Base-by-base conservation (phyloP, 2,888 invertebrate species). In the Cryptus viduatorius region DNA sequence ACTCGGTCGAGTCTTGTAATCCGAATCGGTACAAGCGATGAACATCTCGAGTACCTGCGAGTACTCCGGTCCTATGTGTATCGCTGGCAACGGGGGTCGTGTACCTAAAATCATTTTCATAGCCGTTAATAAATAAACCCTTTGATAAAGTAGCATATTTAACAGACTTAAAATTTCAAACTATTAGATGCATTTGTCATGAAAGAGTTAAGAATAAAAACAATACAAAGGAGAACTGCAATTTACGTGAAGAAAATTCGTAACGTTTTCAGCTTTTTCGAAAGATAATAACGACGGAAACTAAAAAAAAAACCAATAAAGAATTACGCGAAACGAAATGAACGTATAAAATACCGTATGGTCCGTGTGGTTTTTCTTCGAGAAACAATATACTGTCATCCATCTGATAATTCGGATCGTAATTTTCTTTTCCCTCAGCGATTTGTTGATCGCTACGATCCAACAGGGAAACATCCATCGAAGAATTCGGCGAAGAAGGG, bases 1-100 rank as follows among this genome's bases (percentile, higher is more conserved):
- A 1, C 94, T 92, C 0, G 97, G 97, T 29, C 97, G 94, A 84
- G 94, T 93, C 24, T 94, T 93, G 4, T 95, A 95, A 86, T 94
- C 92, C 10, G 94, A 91, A 90, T 96, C 96, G 0, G 97, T 97
- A 91, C 97, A 97, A 86, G 95, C 95, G 92, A 95, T 95, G 94
- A 97, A 97, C 84, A 97, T 88, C 50, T 96, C 95, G 1, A 98
- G 94, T 0, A 97, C 95, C 5, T 94, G 94, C 12, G 94, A 94
- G 90, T 97, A 98, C 44, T 94, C 94, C n/a, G 94, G 92, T 80
- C 94, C 94, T 0, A 96, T 92, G 31, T 94, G 93, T 83, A 96
- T 95, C 79, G 94, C 95, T 0, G 97, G 97, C 19, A 98, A 90
- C 0, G 95, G 93, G 0, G 97, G 98, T 0, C 97, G 94, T 1